Percentiles rank a stretch among this genome's conserved stretches.
phyloP scores from a whole-genome alignment of 1,140 invertebrate species.

The Aphidius gifuensis region DNA sequence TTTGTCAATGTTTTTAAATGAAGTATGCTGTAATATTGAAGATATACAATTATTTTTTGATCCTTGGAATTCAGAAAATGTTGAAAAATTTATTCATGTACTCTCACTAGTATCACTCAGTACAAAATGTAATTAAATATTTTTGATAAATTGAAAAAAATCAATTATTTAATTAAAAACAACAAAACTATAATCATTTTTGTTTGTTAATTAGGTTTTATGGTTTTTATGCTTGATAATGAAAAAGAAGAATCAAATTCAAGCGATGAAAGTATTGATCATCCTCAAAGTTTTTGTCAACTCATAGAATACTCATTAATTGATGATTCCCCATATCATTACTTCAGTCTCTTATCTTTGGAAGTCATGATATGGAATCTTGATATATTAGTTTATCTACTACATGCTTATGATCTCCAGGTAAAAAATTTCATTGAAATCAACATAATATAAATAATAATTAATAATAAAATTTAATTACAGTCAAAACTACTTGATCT shows the following conservation, averaged over 20 bases:
- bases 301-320: constrained; percentile 41
- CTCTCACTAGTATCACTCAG: constrained; percentile 46
- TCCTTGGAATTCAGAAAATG: constrained; percentile 41
- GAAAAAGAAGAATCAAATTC: constrained; percentile 23
- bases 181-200: constrained; percentile 4
- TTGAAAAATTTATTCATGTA: constrained; percentile 44
- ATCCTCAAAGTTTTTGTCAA: constrained; percentile 40
- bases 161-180: constrained; percentile 8
- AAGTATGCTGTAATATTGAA: constrained; percentile 40
- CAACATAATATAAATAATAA: neutral
- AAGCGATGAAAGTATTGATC: constrained; percentile 35
- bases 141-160: neutral
- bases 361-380: constrained; percentile 48
- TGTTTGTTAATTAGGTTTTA: constrained; percentile 38
- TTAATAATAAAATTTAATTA: constrained; percentile 12
- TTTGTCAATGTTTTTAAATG: constrained; percentile 43
- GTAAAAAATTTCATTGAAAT: constrained; percentile 29
- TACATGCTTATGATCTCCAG: constrained; percentile 43
- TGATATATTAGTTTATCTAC: constrained; percentile 43
- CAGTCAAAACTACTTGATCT: constrained; percentile 44
- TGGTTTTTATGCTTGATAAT: constrained; percentile 37
- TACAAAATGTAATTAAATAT: constrained; percentile 42
- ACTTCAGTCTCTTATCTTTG: constrained; percentile 42
- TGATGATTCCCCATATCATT: constrained; percentile 43
- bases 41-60: constrained; percentile 42